Evolutionary conservation across 2,113 vertebrate species (phyloP).

Genomic region (Pluvialis apricaria): DNA sequence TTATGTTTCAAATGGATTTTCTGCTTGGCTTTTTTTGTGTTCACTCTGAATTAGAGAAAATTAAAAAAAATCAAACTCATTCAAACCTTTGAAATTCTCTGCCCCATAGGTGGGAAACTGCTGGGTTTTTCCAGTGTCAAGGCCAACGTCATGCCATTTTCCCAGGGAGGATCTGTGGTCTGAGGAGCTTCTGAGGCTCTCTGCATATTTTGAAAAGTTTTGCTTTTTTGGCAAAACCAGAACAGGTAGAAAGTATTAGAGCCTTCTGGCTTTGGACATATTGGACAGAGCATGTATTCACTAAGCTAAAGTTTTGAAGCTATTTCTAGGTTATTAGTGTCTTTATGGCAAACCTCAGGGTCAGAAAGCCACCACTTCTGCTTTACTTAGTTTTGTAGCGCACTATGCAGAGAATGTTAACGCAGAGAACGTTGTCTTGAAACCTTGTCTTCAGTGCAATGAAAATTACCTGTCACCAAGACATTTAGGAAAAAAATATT

Average conservation of each 20-base stretch:
- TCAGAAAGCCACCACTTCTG: background rate
- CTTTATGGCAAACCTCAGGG: background rate
- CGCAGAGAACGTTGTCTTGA: background rate
- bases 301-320: background rate
- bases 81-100: too few species aligned
- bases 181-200: too few species aligned
- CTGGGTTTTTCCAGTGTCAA: too few species aligned
- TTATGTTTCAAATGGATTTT: too few species aligned
- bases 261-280: background rate
- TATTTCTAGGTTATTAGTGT: background rate
- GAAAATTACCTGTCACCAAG: background rate
- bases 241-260: background rate
- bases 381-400: background rate
- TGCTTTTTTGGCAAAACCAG: background rate
- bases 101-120: too few species aligned
- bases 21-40: too few species aligned
- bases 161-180: too few species aligned
- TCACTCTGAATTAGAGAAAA: too few species aligned
- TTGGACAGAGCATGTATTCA: background rate
- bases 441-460: background rate
- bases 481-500: background rate
- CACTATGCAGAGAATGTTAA: accelerated
- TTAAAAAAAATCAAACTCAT: too few species aligned
- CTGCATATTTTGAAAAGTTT: too few species aligned
- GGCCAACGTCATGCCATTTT: too few species aligned